Evolutionary conservation across 64 coral and sea anemone genomes (phyloP).

Genomic region (Porites australiensis): DNA sequence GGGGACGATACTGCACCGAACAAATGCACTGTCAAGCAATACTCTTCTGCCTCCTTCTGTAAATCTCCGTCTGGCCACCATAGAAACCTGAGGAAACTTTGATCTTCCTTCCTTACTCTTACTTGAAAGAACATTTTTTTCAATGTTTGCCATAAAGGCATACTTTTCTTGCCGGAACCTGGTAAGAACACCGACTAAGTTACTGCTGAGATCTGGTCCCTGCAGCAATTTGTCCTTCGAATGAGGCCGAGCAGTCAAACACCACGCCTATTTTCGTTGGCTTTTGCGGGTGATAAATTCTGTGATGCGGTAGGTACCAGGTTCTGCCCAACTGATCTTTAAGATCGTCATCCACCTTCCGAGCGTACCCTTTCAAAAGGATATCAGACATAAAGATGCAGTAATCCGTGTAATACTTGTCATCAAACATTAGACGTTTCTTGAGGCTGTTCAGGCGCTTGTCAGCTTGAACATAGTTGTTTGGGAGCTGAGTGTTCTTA

Average conservation of each 20-base stretch:
- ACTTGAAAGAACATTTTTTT: constrained; percentile 33
- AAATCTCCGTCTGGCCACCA: not conserved
- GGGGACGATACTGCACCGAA: too few relatives aligned
- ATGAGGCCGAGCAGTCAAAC: constrained; percentile 57
- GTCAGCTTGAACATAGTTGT: constrained; percentile 60
- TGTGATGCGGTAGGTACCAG: constrained; percentile 70
- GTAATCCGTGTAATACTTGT: constrained; percentile 51
- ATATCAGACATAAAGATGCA: constrained; percentile 58
- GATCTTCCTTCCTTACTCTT: not conserved
- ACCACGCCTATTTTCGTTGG: constrained; percentile 55
- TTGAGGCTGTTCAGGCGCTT: constrained; percentile 65
- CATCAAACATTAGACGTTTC: constrained; percentile 35
- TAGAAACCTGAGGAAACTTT: not conserved
- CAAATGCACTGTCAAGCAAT: not conserved
- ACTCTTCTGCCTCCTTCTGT: not conserved
- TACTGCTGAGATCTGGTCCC: constrained; percentile 51
- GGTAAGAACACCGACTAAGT: constrained; percentile 49
- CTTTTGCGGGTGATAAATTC: constrained; percentile 56
- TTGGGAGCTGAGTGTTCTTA: constrained; percentile 59
- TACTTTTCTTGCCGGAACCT: constrained; percentile 44
- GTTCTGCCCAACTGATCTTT: too few relatives aligned
- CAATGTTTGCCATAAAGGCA: constrained; percentile 15
- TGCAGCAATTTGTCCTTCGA: constrained; percentile 41
- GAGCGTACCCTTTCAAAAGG: constrained; percentile 47
- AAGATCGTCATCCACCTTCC: constrained; percentile 2